A percentile compares a stretch with the other conserved stretches of the same genome.
Evolutionary conservation across 2,113 vertebrate genomes (phyloP).

Genomic region (Aplodontia rufa): DNA sequence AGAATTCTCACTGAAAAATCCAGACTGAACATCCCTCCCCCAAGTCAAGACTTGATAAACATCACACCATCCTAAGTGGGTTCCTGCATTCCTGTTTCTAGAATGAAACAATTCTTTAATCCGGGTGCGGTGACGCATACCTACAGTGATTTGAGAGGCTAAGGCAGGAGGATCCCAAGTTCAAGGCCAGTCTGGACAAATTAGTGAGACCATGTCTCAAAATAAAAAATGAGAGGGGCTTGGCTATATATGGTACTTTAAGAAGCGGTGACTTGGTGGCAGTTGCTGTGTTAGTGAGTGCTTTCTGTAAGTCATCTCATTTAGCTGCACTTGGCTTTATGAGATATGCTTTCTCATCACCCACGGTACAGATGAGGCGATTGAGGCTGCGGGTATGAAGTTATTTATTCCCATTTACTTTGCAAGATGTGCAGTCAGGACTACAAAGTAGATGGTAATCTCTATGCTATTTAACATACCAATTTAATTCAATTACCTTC

Average conservation of each 20-base stretch:
- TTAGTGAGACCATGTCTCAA: neutral
- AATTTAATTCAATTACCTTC: neutral
- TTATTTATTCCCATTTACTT: neutral
- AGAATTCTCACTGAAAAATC: neutral
- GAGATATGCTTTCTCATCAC: neutral
- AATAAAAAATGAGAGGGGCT: too few species aligned
- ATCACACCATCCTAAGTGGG: neutral
- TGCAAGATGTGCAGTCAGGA: neutral
- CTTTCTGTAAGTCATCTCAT: neutral
- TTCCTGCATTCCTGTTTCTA: neutral
- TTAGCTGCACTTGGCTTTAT: neutral
- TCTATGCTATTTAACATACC: neutral
- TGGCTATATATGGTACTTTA: too few species aligned
- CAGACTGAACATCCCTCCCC: neutral
- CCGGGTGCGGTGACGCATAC: neutral
- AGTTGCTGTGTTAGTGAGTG: too few species aligned
- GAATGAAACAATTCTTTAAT: neutral
- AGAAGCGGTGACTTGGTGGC: neutral
- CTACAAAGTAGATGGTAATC: neutral
- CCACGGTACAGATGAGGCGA: neutral
- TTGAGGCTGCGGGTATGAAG: neutral
- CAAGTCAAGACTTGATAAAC: neutral
- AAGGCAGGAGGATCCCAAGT: neutral
- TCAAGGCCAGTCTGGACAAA: neutral
- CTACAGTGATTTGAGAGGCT: neutral